Conservation (phyloP, 2,113 vertebrate species). For the Chaenogobius annularis region DNA sequence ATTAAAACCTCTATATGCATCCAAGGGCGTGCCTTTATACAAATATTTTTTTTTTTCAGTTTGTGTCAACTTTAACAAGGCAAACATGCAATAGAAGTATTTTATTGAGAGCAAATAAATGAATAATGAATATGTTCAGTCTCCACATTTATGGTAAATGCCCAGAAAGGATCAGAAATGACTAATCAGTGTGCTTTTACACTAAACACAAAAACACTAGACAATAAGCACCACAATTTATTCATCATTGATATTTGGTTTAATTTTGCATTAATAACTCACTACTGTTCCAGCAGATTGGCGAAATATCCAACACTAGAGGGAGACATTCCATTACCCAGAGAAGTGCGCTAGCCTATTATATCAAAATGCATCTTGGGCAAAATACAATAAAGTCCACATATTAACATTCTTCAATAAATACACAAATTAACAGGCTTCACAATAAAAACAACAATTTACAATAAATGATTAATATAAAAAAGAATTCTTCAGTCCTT, state of each 20-base stretch:
- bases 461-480: slow-evolving; percentile 50
- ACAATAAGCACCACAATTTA: neutral
- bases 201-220: neutral
- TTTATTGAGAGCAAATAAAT: neutral
- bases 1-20: neutral
- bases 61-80: neutral
- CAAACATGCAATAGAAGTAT: too few relatives aligned
- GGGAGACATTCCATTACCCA: slow-evolving; percentile 62
- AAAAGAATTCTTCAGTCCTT: slow-evolving; percentile 59
- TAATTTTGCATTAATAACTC: slow-evolving; percentile 18
- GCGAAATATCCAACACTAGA: slow-evolving; percentile 61
- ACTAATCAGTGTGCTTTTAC: neutral
- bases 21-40: too few relatives aligned
- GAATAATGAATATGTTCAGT: neutral
- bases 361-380: neutral
- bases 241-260: neutral
- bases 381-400: slow-evolving; percentile 34
- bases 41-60: neutral
- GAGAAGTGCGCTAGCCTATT: slow-evolving; percentile 22
- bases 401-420: slow-evolving; percentile 64
- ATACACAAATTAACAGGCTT: slow-evolving; percentile 59
- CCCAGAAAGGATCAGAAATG: neutral
- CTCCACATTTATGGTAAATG: neutral
- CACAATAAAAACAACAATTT: slow-evolving; percentile 64
- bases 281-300: slow-evolving; percentile 16